These are phyloP conservation scores for Oryzias curvinotus DNA, from an alignment of 2,113 vertebrate species.

Conservation along the genomic window DNA sequence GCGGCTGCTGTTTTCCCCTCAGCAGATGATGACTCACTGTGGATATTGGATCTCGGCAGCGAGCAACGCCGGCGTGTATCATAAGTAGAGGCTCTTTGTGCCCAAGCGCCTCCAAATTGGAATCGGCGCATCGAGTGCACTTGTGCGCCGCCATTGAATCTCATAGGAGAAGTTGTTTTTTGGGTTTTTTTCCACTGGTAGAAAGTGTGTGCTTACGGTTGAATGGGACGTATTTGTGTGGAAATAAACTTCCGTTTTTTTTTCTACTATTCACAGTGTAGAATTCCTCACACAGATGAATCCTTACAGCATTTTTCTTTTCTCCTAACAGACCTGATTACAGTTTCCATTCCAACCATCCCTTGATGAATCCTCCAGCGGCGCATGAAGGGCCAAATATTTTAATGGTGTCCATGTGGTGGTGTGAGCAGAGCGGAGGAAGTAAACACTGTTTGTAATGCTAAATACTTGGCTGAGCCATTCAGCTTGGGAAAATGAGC, in stretches of 20 bases:
- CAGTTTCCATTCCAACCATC: slow-evolving; percentile 24
- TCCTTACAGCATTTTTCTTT: neutral
- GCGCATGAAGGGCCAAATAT: slow-evolving; percentile 34
- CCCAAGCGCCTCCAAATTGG: slow-evolving; percentile 45
- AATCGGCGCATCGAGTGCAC: slow-evolving; percentile 35
- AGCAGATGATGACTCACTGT: slow-evolving; percentile 52
- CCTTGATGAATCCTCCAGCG: slow-evolving; percentile 29
- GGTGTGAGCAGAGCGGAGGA: slow-evolving; percentile 25
- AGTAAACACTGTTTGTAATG: slow-evolving; percentile 56
- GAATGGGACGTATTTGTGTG: neutral
- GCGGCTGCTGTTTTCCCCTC: slow-evolving; percentile 29
- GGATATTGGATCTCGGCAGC: slow-evolving; percentile 55
- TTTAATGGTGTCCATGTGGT: slow-evolving; percentile 33
- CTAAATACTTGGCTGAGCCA: slow-evolving; percentile 35
- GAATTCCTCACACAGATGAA: neutral
- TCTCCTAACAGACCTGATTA: slow-evolving; percentile 52
- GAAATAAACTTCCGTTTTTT: neutral
- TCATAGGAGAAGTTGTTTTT: slow-evolving; percentile 31
- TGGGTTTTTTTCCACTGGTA: slow-evolving; percentile 44
- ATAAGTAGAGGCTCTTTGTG: slow-evolving; percentile 47
- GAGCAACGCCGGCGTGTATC: slow-evolving; percentile 42
- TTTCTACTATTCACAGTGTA: neutral
- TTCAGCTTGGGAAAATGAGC: slow-evolving; percentile 12
- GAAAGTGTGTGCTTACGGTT: slow-evolving; percentile 28
- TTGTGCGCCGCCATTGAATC: slow-evolving; percentile 26